Evolutionary conservation across 2,113 vertebrate species (phyloP).

Genomic region (Sprattus sprattus): DNA sequence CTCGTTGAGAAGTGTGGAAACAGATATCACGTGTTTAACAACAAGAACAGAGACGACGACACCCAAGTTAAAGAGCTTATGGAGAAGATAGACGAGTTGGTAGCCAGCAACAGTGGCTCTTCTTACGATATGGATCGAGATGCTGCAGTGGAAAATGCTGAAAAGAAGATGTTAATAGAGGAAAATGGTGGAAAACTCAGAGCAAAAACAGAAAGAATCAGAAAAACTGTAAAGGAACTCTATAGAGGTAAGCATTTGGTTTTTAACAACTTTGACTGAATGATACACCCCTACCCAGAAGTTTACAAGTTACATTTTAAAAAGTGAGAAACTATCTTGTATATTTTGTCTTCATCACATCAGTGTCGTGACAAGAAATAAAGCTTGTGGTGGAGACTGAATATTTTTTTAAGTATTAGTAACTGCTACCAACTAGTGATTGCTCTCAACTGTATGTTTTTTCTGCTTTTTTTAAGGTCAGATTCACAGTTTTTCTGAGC

Average conservation of each 20-base stretch:
- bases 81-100: conserved; percentile 38
- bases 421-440: too few species aligned
- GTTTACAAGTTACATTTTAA: too few species aligned
- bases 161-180: neutral
- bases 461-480: conserved; percentile 14
- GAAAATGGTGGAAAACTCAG: neutral
- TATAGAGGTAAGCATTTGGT: conserved; percentile 5
- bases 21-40: conserved; percentile 21
- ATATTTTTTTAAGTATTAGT: too few species aligned
- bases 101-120: conserved; percentile 17
- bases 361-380: too few species aligned
- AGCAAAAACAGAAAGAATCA: neutral
- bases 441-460: too few species aligned
- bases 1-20: conserved; percentile 46
- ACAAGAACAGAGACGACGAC: conserved; percentile 38
- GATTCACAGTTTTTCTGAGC: neutral
- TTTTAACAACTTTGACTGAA: neutral
- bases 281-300: neutral
- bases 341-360: too few species aligned
- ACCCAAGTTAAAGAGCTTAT: conserved; percentile 29
- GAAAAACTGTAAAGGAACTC: neutral
- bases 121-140: neutral
- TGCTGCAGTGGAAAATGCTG: neutral
- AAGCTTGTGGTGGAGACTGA: too few species aligned
- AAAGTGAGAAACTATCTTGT: too few species aligned